Evolutionary conservation across 2,888 invertebrate genomes (phyloP).

Genomic region (Dolichomitus sp.): DNA sequence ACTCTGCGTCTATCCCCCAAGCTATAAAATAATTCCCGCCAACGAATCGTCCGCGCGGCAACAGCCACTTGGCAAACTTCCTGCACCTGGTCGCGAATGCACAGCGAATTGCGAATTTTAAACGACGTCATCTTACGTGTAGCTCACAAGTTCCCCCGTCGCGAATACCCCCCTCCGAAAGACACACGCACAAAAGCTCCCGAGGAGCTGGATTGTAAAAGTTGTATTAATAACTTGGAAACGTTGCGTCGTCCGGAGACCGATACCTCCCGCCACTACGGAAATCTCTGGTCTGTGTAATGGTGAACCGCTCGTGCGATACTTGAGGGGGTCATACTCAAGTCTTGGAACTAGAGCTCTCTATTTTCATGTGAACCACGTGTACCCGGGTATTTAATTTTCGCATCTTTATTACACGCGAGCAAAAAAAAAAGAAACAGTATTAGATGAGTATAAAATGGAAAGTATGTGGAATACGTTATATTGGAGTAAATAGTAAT

Average conservation of each 20-base stretch:
- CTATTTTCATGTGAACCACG: neutral
- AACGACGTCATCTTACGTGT: slow-evolving; percentile 44
- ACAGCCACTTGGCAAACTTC: slow-evolving; percentile 58
- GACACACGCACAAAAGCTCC: slow-evolving; percentile 65
- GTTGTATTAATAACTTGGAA: slow-evolving; percentile 78
- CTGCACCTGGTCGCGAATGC: slow-evolving; percentile 60
- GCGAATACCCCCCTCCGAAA: slow-evolving; percentile 5
- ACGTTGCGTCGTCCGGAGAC: slow-evolving; percentile 39
- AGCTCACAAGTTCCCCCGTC: neutral
- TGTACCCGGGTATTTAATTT: too few species aligned
- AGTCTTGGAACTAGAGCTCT: neutral
- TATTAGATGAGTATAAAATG: too few species aligned
- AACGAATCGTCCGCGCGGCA: slow-evolving; percentile 18
- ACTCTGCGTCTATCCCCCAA: slow-evolving; percentile 21
- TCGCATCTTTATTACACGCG: too few species aligned
- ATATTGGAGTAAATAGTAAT: too few species aligned
- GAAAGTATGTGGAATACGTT: too few species aligned
- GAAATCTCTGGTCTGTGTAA: neutral
- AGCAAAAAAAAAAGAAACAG: too few species aligned
- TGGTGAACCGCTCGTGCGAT: neutral
- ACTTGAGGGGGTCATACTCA: neutral
- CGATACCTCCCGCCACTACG: slow-evolving; percentile 11
- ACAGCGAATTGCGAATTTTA: slow-evolving; percentile 50
- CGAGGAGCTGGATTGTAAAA: slow-evolving; percentile 77
- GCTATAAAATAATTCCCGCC: slow-evolving; percentile 62